Conservation (phyloP, 2,797 vertebrate species). For the Fundulus diaphanus region DNA sequence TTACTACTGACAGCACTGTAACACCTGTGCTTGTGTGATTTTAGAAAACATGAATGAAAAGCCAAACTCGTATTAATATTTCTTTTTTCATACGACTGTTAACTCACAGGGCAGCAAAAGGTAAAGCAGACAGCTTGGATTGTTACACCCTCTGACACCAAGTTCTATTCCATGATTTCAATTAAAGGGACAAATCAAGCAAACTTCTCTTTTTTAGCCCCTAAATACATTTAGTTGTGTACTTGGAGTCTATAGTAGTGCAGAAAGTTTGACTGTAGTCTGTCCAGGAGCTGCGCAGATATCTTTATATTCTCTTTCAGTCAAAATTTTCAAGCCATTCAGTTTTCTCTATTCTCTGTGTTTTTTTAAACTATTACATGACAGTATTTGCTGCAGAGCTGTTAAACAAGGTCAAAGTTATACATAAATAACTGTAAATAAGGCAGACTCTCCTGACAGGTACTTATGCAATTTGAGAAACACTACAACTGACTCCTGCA, state of each 20-base stretch:
- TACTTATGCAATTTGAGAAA: background rate
- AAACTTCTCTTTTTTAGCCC: no score
- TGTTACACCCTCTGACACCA: background rate
- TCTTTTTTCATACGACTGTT: background rate
- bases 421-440: background rate
- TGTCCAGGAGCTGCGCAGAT: no score
- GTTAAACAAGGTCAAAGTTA: no score
- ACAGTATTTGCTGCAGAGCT: no score
- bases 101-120: background rate
- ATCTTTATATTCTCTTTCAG: no score
- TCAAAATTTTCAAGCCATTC: no score
- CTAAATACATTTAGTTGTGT: no score
- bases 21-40: background rate
- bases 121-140: background rate
- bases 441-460: background rate
- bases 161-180: background rate
- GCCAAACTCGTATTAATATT: background rate
- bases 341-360: no score
- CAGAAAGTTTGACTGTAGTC: no score
- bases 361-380: no score
- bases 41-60: background rate
- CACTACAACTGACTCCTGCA: background rate
- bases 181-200: no score
- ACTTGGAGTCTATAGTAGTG: no score
- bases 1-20: slow-evolving; percentile 3